Conservation (phyloP, 2,888 invertebrate genomes). For the Nomada lathburiana region DNA sequence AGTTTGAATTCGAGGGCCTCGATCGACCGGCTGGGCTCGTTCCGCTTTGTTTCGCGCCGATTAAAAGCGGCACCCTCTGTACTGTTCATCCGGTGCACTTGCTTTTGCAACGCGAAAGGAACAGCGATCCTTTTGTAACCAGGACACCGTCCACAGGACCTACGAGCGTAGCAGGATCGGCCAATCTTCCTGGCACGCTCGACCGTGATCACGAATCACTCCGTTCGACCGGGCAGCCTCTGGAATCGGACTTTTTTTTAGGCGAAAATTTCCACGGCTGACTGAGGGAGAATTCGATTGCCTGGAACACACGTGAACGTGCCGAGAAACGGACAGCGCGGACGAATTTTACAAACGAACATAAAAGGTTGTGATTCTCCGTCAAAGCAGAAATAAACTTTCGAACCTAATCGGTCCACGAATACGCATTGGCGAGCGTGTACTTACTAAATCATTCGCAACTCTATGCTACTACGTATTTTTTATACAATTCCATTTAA, state of each 20-base stretch:
- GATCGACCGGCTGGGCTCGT: slow-evolving; percentile 20
- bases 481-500: too few relatives aligned
- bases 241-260: background rate
- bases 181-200: slow-evolving; percentile 58
- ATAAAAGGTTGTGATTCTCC: too few relatives aligned
- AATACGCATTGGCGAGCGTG: too few relatives aligned
- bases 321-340: background rate
- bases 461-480: too few relatives aligned
- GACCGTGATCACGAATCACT: slow-evolving; percentile 42
- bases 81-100: slow-evolving; percentile 1
- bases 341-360: too few relatives aligned
- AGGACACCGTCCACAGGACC: slow-evolving; percentile 65
- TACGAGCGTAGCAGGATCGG: slow-evolving; percentile 54
- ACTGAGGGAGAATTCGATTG: background rate
- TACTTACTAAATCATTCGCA: too few relatives aligned
- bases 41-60: slow-evolving; percentile 24
- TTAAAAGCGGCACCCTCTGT: slow-evolving; percentile 19
- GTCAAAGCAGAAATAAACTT: too few relatives aligned
- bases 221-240: slow-evolving; percentile 26
- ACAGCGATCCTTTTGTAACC: slow-evolving; percentile 52
- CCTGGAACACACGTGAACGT: background rate
- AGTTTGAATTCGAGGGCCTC: background rate
- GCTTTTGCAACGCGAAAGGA: slow-evolving; percentile 23
- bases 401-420: too few relatives aligned
- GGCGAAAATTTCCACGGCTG: background rate